These are phyloP conservation scores for Anorthoa munda DNA, from an alignment of 2,888 invertebrate species.

Conservation along the genomic window DNA sequence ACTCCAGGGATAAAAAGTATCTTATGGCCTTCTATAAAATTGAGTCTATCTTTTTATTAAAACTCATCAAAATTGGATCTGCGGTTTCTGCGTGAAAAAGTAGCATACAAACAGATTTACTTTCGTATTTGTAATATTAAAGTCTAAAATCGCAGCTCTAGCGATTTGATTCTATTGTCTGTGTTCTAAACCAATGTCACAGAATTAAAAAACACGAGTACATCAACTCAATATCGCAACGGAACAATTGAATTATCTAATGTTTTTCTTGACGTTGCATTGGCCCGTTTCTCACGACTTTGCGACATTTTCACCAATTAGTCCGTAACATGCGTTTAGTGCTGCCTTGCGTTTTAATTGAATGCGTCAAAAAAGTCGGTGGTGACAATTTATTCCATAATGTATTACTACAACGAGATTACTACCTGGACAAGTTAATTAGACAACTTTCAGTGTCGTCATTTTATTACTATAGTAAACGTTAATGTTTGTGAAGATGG, in stretches of 20 bases:
- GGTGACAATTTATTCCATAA: slow-evolving; percentile 29
- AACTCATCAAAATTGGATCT: too few relatives aligned
- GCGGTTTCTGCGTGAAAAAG: too few relatives aligned
- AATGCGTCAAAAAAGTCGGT: slow-evolving; percentile 45
- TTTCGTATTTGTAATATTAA: too few relatives aligned
- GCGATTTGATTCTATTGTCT: too few relatives aligned
- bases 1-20: too few relatives aligned
- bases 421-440: neutral
- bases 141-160: too few relatives aligned
- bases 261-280: slow-evolving; percentile 69
- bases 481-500: too few relatives aligned
- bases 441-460: neutral
- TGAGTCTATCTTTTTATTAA: too few relatives aligned
- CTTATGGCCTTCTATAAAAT: too few relatives aligned
- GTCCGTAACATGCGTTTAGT: slow-evolving; percentile 62
- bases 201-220: slow-evolving; percentile 62
- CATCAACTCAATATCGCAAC: slow-evolving; percentile 62
- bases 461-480: neutral
- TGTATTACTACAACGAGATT: slow-evolving; percentile 26
- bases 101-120: too few relatives aligned
- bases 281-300: slow-evolving; percentile 78
- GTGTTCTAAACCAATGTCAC: slow-evolving; percentile 60
- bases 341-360: slow-evolving; percentile 60
- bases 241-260: slow-evolving; percentile 70
- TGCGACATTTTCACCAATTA: slow-evolving; percentile 78